Base-by-base conservation (phyloP, 1,140 invertebrate species). In the Bombus vancouverensis region DNA sequence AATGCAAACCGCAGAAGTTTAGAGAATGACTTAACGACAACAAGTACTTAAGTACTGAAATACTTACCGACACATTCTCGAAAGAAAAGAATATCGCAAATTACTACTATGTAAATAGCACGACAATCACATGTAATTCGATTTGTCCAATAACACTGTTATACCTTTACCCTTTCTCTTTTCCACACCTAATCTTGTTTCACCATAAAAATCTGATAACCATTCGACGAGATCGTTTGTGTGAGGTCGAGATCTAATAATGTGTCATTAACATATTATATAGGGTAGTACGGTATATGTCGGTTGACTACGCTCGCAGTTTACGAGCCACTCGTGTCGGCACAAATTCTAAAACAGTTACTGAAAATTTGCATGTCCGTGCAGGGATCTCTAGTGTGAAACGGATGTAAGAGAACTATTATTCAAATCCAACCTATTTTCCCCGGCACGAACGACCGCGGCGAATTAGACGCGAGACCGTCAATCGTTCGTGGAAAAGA, bases 341-440 rank as follows among this genome's bases (percentile, higher is more conserved):
- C 78, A 68, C 84, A 81, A 81, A 83, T 83, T 89, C 72, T 89
- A 71, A 87, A 87, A 89, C 86, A 83, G 84, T 83, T 88, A 89
- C 88, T 89, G 81, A 83, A 87, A 89, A 89, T 89, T 89, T 89
- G 81, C 88, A 89, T 87, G 88, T 74, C 44, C 84, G 79, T 82
- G 83, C 84, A 83, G 59, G 87, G 62, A 28, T 76, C 76, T 53
- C 53, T 65, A 39, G 79, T 77, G 44, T 78, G 75, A 82, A 59
- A 42, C 72, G 81, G 81, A 89, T 39, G 80, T 71, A 81, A 70
- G 84, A 68, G 82, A 81, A 74, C 82, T 78, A 86, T 88, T 89
- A 89, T 89, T 89, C 88, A 89, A 89, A 85, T 89, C 59, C 76
- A 87, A 83, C 80, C 87, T 89, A 89, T 89, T 89, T 89, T 89